Percentiles rank a stretch among this genome's conserved stretches.
Evolutionary conservation across 2,888 invertebrate genomes (phyloP).

Genomic region (Drosophila nigricruria): DNA sequence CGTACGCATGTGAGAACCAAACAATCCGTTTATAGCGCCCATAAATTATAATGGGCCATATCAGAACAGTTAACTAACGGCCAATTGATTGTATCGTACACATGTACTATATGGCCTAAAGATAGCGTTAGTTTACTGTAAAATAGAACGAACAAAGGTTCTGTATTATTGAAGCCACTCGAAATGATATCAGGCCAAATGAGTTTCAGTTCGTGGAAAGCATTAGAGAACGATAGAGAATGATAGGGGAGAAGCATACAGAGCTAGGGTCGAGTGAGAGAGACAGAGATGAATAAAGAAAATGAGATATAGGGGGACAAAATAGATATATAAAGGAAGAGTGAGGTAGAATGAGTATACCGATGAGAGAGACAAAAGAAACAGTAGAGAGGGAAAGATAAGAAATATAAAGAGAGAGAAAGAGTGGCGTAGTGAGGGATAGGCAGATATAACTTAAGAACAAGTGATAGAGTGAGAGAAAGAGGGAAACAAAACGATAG

Average conservation of each 20-base stretch:
- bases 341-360: no score
- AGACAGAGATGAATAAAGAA: neutral
- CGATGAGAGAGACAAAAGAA: no score
- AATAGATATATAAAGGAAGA: no score
- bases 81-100: conserved; percentile 17
- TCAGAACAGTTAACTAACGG: conserved; percentile 16
- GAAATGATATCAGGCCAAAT: conserved; percentile 19
- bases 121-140: conserved; percentile 28
- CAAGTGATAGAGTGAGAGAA: no score
- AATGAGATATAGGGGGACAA: neutral
- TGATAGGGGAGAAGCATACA: neutral
- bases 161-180: conserved; percentile 10
- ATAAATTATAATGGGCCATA: conserved; percentile 36
- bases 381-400: no score
- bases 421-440: no score
- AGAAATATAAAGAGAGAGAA: no score
- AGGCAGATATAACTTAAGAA: no score
- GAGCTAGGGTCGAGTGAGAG: no score
- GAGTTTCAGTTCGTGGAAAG: neutral
- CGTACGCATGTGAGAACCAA: neutral
- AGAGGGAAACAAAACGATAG: no score
- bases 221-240: neutral
- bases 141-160: conserved; percentile 25
- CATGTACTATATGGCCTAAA: conserved; percentile 15
- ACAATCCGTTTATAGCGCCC: conserved; percentile 20